Conservation (phyloP, 1,140 invertebrate species). For the Drosophila sulfurigaster region DNA sequence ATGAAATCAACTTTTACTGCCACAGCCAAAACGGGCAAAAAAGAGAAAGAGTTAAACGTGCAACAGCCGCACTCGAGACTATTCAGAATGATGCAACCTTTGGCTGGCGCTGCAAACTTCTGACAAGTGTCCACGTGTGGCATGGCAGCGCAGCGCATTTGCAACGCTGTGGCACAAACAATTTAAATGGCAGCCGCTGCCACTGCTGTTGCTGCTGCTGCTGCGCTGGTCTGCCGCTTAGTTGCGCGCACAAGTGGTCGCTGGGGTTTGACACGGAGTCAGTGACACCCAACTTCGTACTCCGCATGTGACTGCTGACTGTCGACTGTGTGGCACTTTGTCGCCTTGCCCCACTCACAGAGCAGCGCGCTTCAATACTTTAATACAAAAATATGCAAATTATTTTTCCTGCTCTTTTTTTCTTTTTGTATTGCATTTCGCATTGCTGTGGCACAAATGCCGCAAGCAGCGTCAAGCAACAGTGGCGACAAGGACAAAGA, state of each 20-base stretch:
- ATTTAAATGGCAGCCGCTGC: slow-evolving; percentile 69
- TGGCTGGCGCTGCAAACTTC: slow-evolving; percentile 2
- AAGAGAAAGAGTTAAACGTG: slow-evolving; percentile 16
- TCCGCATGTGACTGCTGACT: neutral
- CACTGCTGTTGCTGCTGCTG: slow-evolving; percentile 13
- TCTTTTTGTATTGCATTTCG: neutral
- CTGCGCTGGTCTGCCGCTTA: slow-evolving; percentile 66
- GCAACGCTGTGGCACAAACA: slow-evolving; percentile 62
- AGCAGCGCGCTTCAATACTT: slow-evolving; percentile 62
- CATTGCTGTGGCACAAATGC: slow-evolving; percentile 40
- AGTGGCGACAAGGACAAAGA: slow-evolving; percentile 18
- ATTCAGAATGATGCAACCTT: slow-evolving; percentile 45
- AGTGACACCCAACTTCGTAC: slow-evolving; percentile 21
- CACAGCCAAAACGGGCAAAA: neutral
- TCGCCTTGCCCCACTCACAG: slow-evolving; percentile 53
- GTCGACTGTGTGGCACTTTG: slow-evolving; percentile 13
- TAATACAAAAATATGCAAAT: slow-evolving; percentile 77
- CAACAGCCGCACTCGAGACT: slow-evolving; percentile 72
- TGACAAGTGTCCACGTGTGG: slow-evolving; percentile 75
- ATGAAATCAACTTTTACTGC: slow-evolving; percentile 60
- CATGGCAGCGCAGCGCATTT: slow-evolving; percentile 49
- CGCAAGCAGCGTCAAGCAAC: slow-evolving; percentile 19
- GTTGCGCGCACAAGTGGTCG: slow-evolving; percentile 72
- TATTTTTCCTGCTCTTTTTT: slow-evolving; percentile 42
- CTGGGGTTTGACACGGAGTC: slow-evolving; percentile 55